Evolutionary conservation across 2,888 invertebrate species (phyloP).

Genomic region (Ophonus ardosiacus): DNA sequence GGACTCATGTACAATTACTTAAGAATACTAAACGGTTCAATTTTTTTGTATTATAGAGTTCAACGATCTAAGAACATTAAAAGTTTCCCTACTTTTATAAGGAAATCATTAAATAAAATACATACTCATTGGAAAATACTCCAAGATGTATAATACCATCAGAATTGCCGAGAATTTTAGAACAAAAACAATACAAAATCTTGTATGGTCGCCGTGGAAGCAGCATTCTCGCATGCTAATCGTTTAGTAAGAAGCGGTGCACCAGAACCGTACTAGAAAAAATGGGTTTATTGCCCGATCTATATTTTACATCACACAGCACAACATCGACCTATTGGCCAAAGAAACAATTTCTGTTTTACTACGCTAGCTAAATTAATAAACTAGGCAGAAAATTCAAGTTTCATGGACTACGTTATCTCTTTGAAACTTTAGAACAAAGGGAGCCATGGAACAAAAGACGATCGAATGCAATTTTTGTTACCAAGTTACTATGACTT

Average conservation of each 20-base stretch:
- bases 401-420: background rate
- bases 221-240: constrained; percentile 44
- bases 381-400: background rate
- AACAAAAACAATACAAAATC: constrained; percentile 18
- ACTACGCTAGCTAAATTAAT: background rate
- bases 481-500: too few species aligned
- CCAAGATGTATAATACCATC: background rate
- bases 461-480: too few species aligned
- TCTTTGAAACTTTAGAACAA: background rate
- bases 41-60: too few species aligned
- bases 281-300: background rate
- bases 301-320: background rate
- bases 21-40: too few species aligned
- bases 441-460: background rate
- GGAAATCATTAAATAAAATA: background rate
- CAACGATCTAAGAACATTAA: too few species aligned
- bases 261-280: constrained; percentile 5
- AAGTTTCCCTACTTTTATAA: background rate
- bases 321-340: background rate
- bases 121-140: background rate
- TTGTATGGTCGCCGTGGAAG: background rate
- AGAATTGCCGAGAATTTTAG: background rate
- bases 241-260: constrained; percentile 12
- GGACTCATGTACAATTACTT: too few species aligned
- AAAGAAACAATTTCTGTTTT: background rate